Base-by-base conservation (phyloP, 2,113 vertebrate genomes). In the Paramormyrops kingsleyae region DNA sequence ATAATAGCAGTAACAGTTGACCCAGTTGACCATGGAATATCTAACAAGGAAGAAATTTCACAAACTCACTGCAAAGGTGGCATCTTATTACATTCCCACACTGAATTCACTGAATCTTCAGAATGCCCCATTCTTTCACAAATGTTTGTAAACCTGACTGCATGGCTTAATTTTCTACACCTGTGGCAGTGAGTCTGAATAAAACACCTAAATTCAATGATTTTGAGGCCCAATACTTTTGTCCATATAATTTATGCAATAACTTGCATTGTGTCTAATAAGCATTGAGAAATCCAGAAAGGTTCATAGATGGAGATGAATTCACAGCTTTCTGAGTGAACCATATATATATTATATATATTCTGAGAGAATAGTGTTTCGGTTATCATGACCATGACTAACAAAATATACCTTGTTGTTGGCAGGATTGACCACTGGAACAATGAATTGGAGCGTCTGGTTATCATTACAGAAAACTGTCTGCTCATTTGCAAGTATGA, bases 361-460 rank as follows among this genome's bases (percentile, higher is more conserved):
- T 66, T 31, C 62, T 66, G 62, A 66, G n/a, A 66, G n/a, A 66
- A 66, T 66, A 66, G 62, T 4, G 70, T 35, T 77, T 39, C 6
- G 5, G 70, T 77, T 15, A 77, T 35, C 70, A 77, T 35, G 70
- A 77, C 70, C 15, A 6, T 77, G 35, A 6, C 31, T 77, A 39
- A 39, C 27, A 77, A 77, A 1, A 39, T 77, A 42, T 39, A 77
- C 70, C 31, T 77, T 53, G 15, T 8, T 27, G 2, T 39, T 80
- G 92, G 21, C 92, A 97, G 96, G 92, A 94, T 95, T 77, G 97
- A 97, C 92, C 96, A 97, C 90, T 97, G 97, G 97, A 98, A 97
- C 94, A 97, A 97, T 2, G 96, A 97, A 89, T 96, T 95, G 89
- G 97, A 98, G 90, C 95, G 96, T 0, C 70, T 96, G 0, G 87